These are phyloP conservation scores for Carposina sasakii DNA, from an alignment of 1,140 invertebrate genomes.

Conservation along the genomic window DNA sequence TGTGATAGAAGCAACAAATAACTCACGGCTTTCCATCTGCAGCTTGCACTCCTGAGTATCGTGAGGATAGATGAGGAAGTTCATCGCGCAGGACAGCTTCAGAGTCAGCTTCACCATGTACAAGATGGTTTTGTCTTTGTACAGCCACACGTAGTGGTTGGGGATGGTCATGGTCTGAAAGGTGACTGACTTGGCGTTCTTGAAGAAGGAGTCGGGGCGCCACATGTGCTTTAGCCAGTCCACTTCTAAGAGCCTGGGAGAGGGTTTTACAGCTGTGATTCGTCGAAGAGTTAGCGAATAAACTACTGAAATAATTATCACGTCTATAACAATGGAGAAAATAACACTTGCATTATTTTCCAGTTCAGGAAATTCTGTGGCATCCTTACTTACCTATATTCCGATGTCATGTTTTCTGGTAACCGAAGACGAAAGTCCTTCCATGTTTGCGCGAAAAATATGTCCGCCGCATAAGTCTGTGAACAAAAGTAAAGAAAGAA, in stretches of 20 bases:
- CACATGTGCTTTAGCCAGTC: conserved; percentile 94
- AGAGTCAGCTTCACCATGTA: conserved; percentile 92
- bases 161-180: conserved; percentile 96
- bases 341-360: too few species aligned
- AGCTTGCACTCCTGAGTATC: conserved; percentile 93
- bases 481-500: conserved; percentile 26
- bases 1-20: conserved; percentile 5
- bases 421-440: conserved; percentile 89
- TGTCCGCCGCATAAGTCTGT: conserved; percentile 90
- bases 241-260: conserved; percentile 83
- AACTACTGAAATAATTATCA: too few species aligned
- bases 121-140: conserved; percentile 90
- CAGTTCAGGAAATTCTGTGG: too few species aligned
- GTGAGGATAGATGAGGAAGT: conserved; percentile 92
- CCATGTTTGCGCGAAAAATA: conserved; percentile 94
- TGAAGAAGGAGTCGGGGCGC: conserved; percentile 91
- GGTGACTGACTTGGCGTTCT: conserved; percentile 92
- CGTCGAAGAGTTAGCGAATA: too few species aligned
- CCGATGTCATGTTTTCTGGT: conserved; percentile 93
- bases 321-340: too few species aligned
- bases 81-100: conserved; percentile 91
- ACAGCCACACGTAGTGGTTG: conserved; percentile 92
- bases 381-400: conserved; percentile 86
- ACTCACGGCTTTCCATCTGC: conserved; percentile 94
- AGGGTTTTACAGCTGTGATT: too few species aligned